Evolutionary conservation across 2,113 vertebrate species (phyloP).

Genomic region (Ramphastos sulfuratus): DNA sequence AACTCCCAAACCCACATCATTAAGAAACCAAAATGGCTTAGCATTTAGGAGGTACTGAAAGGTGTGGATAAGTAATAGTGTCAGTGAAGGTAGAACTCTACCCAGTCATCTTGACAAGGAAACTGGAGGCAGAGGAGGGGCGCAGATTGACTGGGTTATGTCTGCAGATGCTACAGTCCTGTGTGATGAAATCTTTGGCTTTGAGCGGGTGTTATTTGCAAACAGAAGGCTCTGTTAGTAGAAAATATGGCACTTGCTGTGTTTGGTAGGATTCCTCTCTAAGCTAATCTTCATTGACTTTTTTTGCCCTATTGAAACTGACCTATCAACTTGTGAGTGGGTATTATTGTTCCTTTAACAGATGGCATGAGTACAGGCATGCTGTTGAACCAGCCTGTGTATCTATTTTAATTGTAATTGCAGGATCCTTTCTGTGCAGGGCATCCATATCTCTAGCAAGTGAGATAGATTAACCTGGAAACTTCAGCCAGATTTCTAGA

Average conservation of each 20-base stretch:
- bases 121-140: background rate
- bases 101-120: background rate
- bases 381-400: background rate
- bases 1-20: too few relatives aligned
- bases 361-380: slow-evolving; percentile 7
- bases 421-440: background rate
- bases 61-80: background rate
- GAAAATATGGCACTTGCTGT: slow-evolving; percentile 28
- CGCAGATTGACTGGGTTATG: background rate
- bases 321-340: background rate
- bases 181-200: background rate
- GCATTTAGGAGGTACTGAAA: background rate
- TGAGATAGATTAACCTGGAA: slow-evolving; percentile 21
- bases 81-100: background rate
- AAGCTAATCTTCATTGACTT: slow-evolving; percentile 34
- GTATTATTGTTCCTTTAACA: slow-evolving; percentile 21
- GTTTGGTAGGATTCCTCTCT: slow-evolving; percentile 29
- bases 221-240: slow-evolving; percentile 45
- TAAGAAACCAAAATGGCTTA: background rate
- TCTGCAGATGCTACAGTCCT: background rate
- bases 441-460: background rate
- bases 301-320: slow-evolving; percentile 33
- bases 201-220: background rate
- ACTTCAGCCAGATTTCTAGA: slow-evolving; percentile 21
- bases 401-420: slow-evolving; percentile 48